Base-by-base conservation (phyloP, 2,888 invertebrate species). In the Agrotis clavis region DNA sequence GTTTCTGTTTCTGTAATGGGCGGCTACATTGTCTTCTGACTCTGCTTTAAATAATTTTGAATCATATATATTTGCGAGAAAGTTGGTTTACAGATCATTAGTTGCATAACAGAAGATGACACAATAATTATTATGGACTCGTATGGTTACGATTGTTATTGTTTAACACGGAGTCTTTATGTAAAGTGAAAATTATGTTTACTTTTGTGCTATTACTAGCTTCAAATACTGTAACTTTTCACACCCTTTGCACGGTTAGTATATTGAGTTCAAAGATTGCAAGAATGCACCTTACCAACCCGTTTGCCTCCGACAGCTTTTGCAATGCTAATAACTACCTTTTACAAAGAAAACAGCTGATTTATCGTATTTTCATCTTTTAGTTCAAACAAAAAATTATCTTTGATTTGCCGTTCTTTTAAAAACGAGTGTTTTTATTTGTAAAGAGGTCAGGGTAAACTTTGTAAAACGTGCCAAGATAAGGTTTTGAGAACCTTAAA, bases 181-280 rank as follows among this genome's bases (percentile, higher is more conserved):
- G 1, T 14, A 35, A 54, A 54, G 18, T 35, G 13, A 19, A 14
- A 30, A 11, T 2, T 47, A 18, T 19, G n/a, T 21, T 13, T 5
- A 9, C n/a, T 47, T 73, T 56, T 25, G 16, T 41, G 54, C 9
- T 19, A 75, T 16, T 41, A 35, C 35, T 35, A 48, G 7, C 11
- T 47, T 48, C 53, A 53, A 71, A 56, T 63, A 19, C 54, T 53
- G 72, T 56, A 47, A 77, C 14, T 62, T 47, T 41, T 41, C 41
- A 41, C 53, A 64, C 65, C 72, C 68, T 64, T 72, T 11, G 62
- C 62, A 50, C 35, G 25, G 19, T 69, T 63, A 54, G 69, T 69
- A 67, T 67, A 82, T 71, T 67, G 67, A 80, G 76, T 71, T 51
- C 51, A 62, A 62, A 83, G 83, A 83, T 83, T 81, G 80, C 80